Base-by-base conservation (phyloP, 2,113 vertebrate genomes). In the Lophura nycthemera region DNA sequence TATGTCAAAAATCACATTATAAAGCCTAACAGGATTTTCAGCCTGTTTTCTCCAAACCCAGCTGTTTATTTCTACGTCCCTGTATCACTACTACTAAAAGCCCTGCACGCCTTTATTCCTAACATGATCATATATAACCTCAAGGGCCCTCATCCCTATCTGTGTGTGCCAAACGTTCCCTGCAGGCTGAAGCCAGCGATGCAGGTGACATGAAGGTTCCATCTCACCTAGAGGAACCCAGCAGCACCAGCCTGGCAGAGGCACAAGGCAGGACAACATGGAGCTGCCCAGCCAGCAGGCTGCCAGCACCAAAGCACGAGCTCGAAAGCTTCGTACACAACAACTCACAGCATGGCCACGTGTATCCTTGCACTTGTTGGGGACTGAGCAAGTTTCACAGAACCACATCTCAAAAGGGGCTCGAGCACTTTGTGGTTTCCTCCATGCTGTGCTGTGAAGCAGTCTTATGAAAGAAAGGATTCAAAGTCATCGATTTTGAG, bases 281-380 rank as follows among this genome's bases (percentile, higher is more conserved):
- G 1, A 38, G 48, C 3, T 19, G 7, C 29, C 67, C 18, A 2
- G 2, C 7, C 40, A 45, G 57, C 5, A 7, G 34, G 17, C 40
- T 48, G 29, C 22, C 38, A 60, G 60, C 60, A 30, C 42, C 43
- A 38, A 27, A 38, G 43, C 45, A 32, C 25, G 13, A 17, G 36
- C 30, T 60, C 30, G 19, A 34, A 52, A 21, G 52, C 4, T 48
- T 17, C 10, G 10, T 30, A 56, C 54, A 56, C 15, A 56, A 54
- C 52, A 27, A 56, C 54, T 19, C 16, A 10, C 24, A 40, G n/a
- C 57, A 34, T 1, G 24, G 67, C 42, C 18, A 7, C 11, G 17
- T 8, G 50, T 11, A 8, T 36, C 52, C 50, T 25, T 4, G 2
- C 1, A 25, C 50, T 34, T 36, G 32, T 7, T 36, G 0, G 2